Base-by-base conservation (phyloP, 2,888 invertebrate species). In the Ectropis crepuscularia region DNA sequence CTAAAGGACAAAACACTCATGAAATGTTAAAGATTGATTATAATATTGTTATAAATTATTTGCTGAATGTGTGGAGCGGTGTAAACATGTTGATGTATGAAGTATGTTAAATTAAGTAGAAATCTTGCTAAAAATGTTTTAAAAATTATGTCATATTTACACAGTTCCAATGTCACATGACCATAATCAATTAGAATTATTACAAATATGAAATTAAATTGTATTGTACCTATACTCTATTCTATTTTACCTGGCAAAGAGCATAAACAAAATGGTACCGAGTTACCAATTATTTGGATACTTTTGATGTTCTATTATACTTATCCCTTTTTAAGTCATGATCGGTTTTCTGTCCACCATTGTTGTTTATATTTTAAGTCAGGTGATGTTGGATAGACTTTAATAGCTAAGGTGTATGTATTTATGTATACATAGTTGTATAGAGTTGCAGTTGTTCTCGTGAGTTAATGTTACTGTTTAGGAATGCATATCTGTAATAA, bases 401-500 rank as follows among this genome's bases (percentile, higher is more conserved):
- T 28, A 28, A 71, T 66, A 57, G 57, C 39, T 74, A 73, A 75
- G 62, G 51, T 71, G 69, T 74, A 69, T 61, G 60, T 67, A 64
- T 57, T 73, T 73, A 74, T 76, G 72, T 80, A 79, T 79, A 80
- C 73, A 78, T 81, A 85, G 79, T 81, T 82, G 80, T 82, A 81
- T 86, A 85, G 82, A 71, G 86, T 87, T 89, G 84, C 78, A 85
- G 84, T 88, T 90, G 88, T 89, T 88, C 85, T 81, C 73, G 84
- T 88, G 86, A 83, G 82, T 84, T 85, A 82, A 86, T 86, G 87
- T 91, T 90, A 87, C 79, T 87, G 84, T 88, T 82, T 90, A 91
- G 87, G 81, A 88, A 80, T 82, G 88, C 89, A 90, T 92, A 91
- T 92, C 89, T 90, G 88, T 90, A 92, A 87, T 92, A 91, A 92